Base-by-base conservation (phyloP, 2,797 vertebrate species). In the Triplophysa bombifrons region DNA sequence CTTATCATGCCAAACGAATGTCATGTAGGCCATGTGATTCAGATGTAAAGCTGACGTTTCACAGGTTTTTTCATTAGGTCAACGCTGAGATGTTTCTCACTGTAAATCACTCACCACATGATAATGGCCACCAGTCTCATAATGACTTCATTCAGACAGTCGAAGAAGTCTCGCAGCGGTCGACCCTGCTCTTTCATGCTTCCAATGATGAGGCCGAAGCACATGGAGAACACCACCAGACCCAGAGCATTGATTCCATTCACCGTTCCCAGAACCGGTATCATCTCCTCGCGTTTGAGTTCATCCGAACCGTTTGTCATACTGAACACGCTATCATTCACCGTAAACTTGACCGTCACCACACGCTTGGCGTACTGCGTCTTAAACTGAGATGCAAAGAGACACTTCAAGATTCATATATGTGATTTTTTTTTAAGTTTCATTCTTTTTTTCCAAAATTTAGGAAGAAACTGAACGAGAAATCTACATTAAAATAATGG, bases 221-320 rank as follows among this genome's bases (percentile, higher is more conserved):
- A 90, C 53, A 95, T 91, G 85, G 95, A 95, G 88, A 96, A 95
- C 13, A 95, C 92, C 75, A 95, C 94, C 70, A 96, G 86, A 50
- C 95, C 94, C 3, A 93, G 89, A 11, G 97, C 97, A 41, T 99
- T 99, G 85, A 99, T 89, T n/a, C 96, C 96, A 13, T 97, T 95
- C 34, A 97, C 96, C 0, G 94, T 76, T 3, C 96, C 96, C 0
- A 96, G 92, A 11, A 98, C 90, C 0, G 97, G 96, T 76, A 99
- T 90, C 80, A 95, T 77, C 88, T 98, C 96, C 87, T 96, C 96
- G 22, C 46, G 90, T 58, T 67, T 51, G 17, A 92, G 72, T 74
- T 55, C 64, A 67, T 90, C 80, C 65, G 87, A 91, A 0, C 85
- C 89, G 16, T 93, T 93, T 20, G 22, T 79, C 53, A 88, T 72